Conservation (phyloP, 1,140 invertebrate species). For the Cydia strobilella region DNA sequence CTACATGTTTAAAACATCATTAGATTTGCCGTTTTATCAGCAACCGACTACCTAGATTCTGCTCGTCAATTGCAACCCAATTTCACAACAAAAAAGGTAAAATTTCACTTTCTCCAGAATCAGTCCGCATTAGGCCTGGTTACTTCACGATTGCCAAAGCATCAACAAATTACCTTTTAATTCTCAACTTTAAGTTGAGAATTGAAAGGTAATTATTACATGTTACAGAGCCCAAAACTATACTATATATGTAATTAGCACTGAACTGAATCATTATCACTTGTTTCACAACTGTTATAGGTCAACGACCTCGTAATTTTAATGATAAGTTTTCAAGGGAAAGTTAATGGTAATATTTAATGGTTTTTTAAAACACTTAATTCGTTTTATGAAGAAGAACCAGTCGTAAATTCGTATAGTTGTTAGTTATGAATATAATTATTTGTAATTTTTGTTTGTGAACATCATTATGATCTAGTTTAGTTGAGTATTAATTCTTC, state of each 20-base stretch:
- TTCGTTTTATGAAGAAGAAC: not conserved
- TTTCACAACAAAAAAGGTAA: not conserved
- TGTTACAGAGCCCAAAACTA: not conserved
- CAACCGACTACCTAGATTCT: not conserved
- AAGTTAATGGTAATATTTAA: not conserved
- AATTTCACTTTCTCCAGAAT: not conserved
- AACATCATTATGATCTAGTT: too few relatives aligned
- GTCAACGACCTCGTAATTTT: not conserved
- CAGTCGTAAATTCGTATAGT: not conserved
- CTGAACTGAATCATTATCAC: not conserved
- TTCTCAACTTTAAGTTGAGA: too few relatives aligned
- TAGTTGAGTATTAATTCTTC: too few relatives aligned
- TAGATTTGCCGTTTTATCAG: not conserved
- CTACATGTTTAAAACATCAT: not conserved
- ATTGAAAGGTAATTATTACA: too few relatives aligned
- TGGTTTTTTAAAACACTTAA: not conserved
- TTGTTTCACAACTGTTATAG: not conserved
- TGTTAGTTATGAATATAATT: not conserved
- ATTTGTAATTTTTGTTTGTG: too few relatives aligned
- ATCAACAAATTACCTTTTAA: not conserved
- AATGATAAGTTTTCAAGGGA: slow-evolving; percentile 3
- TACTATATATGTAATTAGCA: not conserved
- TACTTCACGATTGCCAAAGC: not conserved
- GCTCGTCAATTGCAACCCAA: not conserved
- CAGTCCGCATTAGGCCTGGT: not conserved